Evolutionary conservation across 2,113 vertebrate genomes (phyloP).

Genomic region (Pedionomus torquatus): DNA sequence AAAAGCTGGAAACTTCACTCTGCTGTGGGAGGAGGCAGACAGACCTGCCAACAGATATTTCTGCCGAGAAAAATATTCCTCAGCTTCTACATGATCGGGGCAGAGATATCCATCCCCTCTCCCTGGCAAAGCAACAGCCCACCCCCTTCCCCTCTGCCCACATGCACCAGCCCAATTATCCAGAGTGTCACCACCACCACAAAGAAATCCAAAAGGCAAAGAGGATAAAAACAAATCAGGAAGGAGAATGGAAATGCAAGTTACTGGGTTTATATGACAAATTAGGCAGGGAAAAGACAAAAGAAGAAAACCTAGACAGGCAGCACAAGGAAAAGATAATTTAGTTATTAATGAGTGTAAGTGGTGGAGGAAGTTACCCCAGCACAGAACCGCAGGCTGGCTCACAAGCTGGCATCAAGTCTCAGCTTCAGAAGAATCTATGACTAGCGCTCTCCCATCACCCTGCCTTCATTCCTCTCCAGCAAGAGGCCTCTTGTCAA

Average conservation of each 20-base stretch:
- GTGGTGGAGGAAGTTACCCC: background rate
- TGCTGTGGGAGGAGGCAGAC: background rate
- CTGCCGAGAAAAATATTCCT: background rate
- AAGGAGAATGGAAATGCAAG: background rate
- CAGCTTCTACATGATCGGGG: background rate
- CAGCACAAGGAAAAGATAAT: background rate
- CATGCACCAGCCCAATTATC: background rate
- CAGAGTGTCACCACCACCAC: accelerated
- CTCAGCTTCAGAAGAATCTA: background rate
- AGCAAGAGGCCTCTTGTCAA: background rate
- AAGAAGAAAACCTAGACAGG: background rate
- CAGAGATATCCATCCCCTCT: background rate
- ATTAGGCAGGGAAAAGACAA: background rate
- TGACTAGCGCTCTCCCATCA: background rate
- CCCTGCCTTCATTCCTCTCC: background rate
- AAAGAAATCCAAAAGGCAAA: background rate
- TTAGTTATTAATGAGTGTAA: background rate
- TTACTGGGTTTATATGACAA: background rate
- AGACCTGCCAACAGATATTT: accelerated
- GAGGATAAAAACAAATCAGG: background rate
- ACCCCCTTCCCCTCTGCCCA: background rate
- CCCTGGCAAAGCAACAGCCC: background rate
- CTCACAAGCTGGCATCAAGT: background rate
- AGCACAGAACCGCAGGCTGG: background rate
- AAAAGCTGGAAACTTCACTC: background rate